Evolutionary conservation across 2,888 invertebrate genomes (phyloP).

Genomic region (Physocephala rufipes): DNA sequence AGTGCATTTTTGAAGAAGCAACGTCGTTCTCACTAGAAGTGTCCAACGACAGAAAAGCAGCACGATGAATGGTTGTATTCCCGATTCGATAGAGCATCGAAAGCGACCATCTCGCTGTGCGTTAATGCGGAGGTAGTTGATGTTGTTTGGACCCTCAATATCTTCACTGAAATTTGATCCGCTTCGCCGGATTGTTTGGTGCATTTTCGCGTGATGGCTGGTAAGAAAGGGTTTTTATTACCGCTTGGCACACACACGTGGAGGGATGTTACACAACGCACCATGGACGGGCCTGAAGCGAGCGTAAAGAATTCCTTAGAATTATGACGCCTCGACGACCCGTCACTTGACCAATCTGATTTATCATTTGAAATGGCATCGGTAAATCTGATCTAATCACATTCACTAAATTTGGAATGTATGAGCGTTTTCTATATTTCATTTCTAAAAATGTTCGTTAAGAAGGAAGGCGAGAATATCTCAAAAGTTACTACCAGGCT

Average conservation of each 20-base stretch:
- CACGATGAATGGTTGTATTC: no score
- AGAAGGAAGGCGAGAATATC: no score
- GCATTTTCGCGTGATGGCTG: conserved; percentile 6
- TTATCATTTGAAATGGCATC: no score
- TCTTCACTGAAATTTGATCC: conserved; percentile 60
- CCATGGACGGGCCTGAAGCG: neutral
- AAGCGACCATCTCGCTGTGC: neutral
- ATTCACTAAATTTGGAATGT: no score
- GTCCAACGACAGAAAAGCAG: neutral
- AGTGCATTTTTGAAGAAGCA: conserved; percentile 33
- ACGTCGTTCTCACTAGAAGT: conserved; percentile 18
- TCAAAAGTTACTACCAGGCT: no score
- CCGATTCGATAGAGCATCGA: neutral
- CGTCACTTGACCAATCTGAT: neutral
- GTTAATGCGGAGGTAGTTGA: neutral
- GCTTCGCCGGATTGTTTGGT: conserved; percentile 55
- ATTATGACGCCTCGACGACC: neutral
- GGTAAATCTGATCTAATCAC: no score
- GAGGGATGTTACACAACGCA: no score
- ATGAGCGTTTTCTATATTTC: no score
- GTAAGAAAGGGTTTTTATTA: conserved; percentile 14
- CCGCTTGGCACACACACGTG: neutral
- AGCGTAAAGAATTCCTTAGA: neutral
- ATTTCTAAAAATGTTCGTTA: no score
- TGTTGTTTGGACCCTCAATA: neutral